Conservation (phyloP, 2,888 invertebrate species). For the Vanessa cardui region DNA sequence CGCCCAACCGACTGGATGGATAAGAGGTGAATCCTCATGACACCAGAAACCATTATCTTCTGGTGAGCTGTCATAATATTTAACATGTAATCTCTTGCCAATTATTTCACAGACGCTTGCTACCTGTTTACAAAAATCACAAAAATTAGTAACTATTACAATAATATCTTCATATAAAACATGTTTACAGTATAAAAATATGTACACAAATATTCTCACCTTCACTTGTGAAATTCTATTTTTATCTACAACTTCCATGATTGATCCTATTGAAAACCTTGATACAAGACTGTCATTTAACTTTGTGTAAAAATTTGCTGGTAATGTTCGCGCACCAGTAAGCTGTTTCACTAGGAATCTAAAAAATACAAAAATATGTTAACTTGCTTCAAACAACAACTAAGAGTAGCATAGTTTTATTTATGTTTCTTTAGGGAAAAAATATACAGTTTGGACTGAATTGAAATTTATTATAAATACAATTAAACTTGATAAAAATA, state of each 20-base stretch:
- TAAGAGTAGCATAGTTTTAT: too few species aligned
- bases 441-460: too few species aligned
- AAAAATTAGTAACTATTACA: too few species aligned
- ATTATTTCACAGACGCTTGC: conserved; percentile 95
- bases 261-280: conserved; percentile 90
- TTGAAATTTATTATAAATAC: too few species aligned
- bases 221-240: conserved; percentile 96
- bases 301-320: conserved; percentile 95
- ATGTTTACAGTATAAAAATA: too few species aligned
- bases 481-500: too few species aligned
- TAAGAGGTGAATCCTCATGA: conserved; percentile 96
- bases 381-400: too few species aligned
- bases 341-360: conserved; percentile 93
- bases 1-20: conserved; percentile 99
- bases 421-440: too few species aligned
- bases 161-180: too few species aligned
- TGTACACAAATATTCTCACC: conserved; percentile 60
- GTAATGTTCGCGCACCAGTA: conserved; percentile 97
- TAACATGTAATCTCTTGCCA: conserved; percentile 95
- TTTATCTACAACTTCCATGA: conserved; percentile 97
- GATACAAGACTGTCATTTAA: conserved; percentile 92
- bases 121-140: conserved; percentile 70
- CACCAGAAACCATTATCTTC: conserved; percentile 97
- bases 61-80: conserved; percentile 91
- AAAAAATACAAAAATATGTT: conserved; percentile 29